Percentiles rank a stretch among this genome's conserved stretches.
phyloP scores from a whole-genome alignment of 1,140 invertebrate genomes.

The Drosophila navojoa region DNA sequence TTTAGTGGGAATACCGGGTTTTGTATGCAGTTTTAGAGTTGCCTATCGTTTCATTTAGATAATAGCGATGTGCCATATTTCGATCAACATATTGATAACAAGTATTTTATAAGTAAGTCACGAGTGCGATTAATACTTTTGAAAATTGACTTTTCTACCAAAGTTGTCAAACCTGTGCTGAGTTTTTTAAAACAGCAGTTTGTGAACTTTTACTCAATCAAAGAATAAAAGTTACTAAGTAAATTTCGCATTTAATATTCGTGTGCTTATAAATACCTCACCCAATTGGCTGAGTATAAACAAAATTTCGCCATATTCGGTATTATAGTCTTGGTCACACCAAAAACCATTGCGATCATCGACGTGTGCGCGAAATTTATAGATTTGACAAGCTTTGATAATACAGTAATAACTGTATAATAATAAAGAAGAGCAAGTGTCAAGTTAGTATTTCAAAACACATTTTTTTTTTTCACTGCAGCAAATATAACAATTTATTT shows the following conservation, averaged over 20 bases:
- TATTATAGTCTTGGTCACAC: conserved; percentile 6
- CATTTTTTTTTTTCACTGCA: not conserved
- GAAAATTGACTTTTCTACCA: not conserved
- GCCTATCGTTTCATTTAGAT: not conserved
- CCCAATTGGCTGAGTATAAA: not conserved
- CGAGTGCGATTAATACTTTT: not conserved
- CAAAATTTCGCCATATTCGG: not conserved
- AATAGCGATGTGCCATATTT: conserved; percentile 1
- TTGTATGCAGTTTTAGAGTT: conserved; percentile 3
- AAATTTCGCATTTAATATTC: not conserved
- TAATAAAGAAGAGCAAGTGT: not conserved
- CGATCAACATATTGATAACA: not conserved
- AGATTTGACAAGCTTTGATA: not conserved
- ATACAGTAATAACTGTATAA: not conserved
- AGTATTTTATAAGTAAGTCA: conserved; percentile 16
- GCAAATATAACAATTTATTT: not conserved
- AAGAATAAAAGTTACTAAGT: not conserved
- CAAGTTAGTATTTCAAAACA: not conserved
- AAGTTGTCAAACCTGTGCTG: not conserved
- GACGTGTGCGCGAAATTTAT: not conserved
- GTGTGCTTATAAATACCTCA: not conserved
- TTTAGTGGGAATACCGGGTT: conserved; percentile 11
- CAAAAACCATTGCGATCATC: not conserved
- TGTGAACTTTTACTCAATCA: not conserved
- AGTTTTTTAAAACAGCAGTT: not conserved